Evolutionary conservation across 2,797 vertebrate species (phyloP).

Genomic region (Takifugu ocellatus): DNA sequence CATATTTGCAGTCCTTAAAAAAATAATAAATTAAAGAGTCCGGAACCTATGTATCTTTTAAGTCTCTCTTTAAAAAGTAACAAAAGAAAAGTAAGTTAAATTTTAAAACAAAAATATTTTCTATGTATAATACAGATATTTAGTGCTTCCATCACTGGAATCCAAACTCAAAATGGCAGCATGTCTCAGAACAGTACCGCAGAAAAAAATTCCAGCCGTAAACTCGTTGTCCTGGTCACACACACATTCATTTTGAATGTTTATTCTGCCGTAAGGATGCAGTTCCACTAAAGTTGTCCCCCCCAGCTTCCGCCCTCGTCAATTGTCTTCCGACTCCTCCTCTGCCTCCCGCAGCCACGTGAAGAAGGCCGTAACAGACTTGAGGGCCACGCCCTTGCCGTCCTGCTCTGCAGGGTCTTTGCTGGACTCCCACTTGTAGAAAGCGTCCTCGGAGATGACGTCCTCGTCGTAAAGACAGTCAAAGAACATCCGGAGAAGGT

Average conservation of each 20-base stretch:
- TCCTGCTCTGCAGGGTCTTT: constrained; percentile 92
- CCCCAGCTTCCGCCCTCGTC: constrained; percentile 77
- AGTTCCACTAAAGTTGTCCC: constrained; percentile 66
- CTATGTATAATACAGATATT: constrained; percentile 97
- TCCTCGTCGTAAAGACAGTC: constrained; percentile 98
- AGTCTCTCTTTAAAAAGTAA: constrained; percentile 94
- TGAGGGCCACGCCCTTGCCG: constrained; percentile 92
- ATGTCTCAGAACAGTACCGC: constrained; percentile 83
- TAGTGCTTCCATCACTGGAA: constrained; percentile 86
- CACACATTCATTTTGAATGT: constrained; percentile 73
- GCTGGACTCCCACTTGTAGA: constrained; percentile 96
- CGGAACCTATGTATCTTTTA: constrained; percentile 83
- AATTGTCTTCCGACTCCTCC: constrained; percentile 98
- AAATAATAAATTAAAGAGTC: constrained; percentile 99
- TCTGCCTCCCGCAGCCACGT: constrained; percentile 96
- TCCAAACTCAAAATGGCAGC: constrained; percentile 80
- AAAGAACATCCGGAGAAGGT: constrained; percentile 96
- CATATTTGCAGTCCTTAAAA: constrained; percentile 96
- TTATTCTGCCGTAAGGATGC: constrained; percentile 57
- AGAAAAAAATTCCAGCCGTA: constrained; percentile 77
- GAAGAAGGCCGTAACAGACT: constrained; percentile 95
- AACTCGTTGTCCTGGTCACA: constrained; percentile 72
- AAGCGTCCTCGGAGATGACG: constrained; percentile 96
- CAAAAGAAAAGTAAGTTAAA: constrained; percentile 82
- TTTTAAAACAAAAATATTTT: constrained; percentile 98